Evolutionary conservation across 2,113 vertebrate genomes (phyloP).

Genomic region (Mobula birostris): DNA sequence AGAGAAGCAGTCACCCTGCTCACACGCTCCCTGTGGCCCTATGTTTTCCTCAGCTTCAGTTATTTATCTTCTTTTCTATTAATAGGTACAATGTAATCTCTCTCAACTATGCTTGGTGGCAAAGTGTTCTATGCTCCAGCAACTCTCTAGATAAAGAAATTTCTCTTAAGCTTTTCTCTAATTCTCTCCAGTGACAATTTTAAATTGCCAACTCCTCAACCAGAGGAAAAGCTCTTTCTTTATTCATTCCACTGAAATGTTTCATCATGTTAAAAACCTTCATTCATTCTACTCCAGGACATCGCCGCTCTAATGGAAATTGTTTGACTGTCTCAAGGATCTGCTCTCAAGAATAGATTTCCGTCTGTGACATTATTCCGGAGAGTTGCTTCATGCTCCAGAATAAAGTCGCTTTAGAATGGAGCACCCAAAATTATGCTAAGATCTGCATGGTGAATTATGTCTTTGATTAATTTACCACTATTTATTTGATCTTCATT

Average conservation of each 20-base stretch:
- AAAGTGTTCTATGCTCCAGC: background rate
- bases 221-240: background rate
- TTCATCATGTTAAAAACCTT: background rate
- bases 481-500: background rate
- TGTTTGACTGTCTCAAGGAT: background rate
- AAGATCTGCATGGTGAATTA: background rate
- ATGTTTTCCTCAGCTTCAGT: background rate
- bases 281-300: background rate
- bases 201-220: background rate
- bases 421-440: background rate
- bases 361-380: background rate
- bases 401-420: background rate
- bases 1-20: background rate
- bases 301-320: background rate
- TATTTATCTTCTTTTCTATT: background rate
- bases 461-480: background rate
- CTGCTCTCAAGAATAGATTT: background rate
- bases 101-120: background rate
- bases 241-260: background rate
- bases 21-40: background rate
- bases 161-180: background rate
- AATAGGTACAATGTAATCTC: background rate
- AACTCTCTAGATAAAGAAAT: background rate
- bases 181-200: background rate
- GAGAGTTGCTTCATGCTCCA: background rate